Evolutionary conservation across 2,888 invertebrate species (phyloP).

Genomic region (Agrotis puta): DNA sequence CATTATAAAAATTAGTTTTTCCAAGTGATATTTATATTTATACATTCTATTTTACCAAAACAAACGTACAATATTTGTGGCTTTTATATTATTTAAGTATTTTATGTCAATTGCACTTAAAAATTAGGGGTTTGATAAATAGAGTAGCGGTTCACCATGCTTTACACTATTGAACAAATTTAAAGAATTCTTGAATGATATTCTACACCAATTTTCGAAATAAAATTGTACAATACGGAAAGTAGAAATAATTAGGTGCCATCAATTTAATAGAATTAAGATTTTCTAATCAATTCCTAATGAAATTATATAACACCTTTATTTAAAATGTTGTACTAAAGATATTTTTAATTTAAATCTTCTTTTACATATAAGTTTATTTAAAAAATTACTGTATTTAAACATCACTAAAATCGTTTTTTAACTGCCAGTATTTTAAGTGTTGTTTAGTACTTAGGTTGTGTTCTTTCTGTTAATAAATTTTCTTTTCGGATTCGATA

Average conservation of each 20-base stretch:
- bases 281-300: constrained; percentile 6
- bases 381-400: constrained; percentile 42
- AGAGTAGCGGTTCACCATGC: neutral
- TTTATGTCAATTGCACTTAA: constrained; percentile 18
- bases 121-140: neutral
- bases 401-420: constrained; percentile 59
- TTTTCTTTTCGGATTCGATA: constrained; percentile 42
- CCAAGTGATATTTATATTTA: constrained; percentile 21
- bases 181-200: neutral
- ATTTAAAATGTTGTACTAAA: constrained; percentile 14
- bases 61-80: constrained; percentile 13
- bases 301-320: constrained; percentile 8
- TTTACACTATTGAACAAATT: neutral
- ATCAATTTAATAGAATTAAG: constrained; percentile 17
- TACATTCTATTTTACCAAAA: constrained; percentile 15
- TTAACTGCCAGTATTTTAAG: constrained; percentile 84
- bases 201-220: neutral
- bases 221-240: constrained; percentile 7
- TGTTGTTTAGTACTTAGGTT: constrained; percentile 83
- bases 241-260: constrained; percentile 21
- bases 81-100: constrained; percentile 13
- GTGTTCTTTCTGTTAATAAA: constrained; percentile 74
- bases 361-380: constrained; percentile 23
- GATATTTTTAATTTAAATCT: constrained; percentile 7
- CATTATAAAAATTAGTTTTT: neutral